Percentiles rank a stretch among this genome's conserved stretches.
phyloP scores from a whole-genome alignment of 1,140 invertebrate genomes.

The Acromyrmex charruanus region DNA sequence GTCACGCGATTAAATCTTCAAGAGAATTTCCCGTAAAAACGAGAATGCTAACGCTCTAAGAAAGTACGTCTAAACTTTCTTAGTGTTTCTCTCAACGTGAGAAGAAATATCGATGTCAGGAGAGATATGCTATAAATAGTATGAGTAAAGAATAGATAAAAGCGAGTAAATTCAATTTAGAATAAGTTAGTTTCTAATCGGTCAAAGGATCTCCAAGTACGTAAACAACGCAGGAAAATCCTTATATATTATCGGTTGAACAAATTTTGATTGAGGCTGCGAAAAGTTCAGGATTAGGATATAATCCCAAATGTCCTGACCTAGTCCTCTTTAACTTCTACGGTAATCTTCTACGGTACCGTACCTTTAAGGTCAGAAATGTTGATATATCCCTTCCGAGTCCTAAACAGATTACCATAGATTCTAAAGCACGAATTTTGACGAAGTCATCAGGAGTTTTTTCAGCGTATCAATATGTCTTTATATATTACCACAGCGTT shows the following conservation, averaged over 20 bases:
- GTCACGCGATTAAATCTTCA: constrained; percentile 40
- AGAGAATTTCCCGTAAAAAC: constrained; percentile 40
- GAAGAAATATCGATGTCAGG: constrained; percentile 16
- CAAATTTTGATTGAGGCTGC: neutral
- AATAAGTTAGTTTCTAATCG: constrained; percentile 26
- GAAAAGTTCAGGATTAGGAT: neutral
- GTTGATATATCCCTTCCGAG: too few relatives aligned
- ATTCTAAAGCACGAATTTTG: too few relatives aligned
- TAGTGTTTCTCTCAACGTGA: constrained; percentile 28
- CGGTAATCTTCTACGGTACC: neutral
- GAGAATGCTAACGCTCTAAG: constrained; percentile 15
- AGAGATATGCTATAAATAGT: neutral
- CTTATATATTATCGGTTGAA: neutral
- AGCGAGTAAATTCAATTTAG: constrained; percentile 4
- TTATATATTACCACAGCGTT: too few relatives aligned
- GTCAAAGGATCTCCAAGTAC: neutral
- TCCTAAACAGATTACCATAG: too few relatives aligned
- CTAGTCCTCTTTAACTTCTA: neutral
- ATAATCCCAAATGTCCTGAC: neutral
- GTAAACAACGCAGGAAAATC: neutral
- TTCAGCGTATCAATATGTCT: too few relatives aligned
- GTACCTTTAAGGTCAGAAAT: too few relatives aligned
- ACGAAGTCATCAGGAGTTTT: too few relatives aligned
- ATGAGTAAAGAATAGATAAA: constrained; percentile 1
- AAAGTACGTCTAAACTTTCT: constrained; percentile 30